Evolutionary conservation across 2,113 vertebrate species (phyloP), one percentile per base, ranked within the genome.

Genomic region (Trogon surrucura): DNA sequence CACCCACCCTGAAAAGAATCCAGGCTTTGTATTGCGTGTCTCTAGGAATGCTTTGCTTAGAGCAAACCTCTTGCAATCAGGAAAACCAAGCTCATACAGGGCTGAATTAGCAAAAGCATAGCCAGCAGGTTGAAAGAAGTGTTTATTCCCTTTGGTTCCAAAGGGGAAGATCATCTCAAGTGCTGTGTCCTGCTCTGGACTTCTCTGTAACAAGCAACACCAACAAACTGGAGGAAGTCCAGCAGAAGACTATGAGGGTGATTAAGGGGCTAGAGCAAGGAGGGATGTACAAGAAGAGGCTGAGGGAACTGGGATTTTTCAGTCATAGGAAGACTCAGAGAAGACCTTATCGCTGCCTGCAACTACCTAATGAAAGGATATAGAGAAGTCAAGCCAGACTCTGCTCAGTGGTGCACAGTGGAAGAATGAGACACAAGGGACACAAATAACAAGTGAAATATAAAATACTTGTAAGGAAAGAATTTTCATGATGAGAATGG

Each of bases 361-460:
- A 90, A n/a, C 22, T 83, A 23, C 22, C 47, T 80, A 88, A 58
- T 56, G 69, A 78, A 84, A 78, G 51, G 18, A 79, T 91, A 53
- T 15, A 45, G 53, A 56, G 60, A 93, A 91, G 77, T 48, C 1
- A 2, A 91, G 53, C 61, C 70, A 95, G 69, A 51, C 17, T 70
- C 50, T 84, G 74, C 72, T 92, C 80, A 64, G 47, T 66, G 67
- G 32, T 93, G 77, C 34, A 51, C 26, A 67, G 38, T 27, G 50
- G 53, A 95, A 86, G 44, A 91, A 96, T 84, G 91, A 91, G 72
- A 74, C 88, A 81, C 45, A 45, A 60, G 80, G 69, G 89, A 66
- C 32, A 71, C 47, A 93, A 86, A 60, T 66, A 84, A 81, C 18
- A 84, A 92, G 65, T 53, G 65, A 95, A 92, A 84, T 87, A 78